Percentiles rank a stretch among this genome's conserved stretches.
phyloP scores from a whole-genome alignment of 2,888 invertebrate species.

The Eurytoma californica region DNA sequence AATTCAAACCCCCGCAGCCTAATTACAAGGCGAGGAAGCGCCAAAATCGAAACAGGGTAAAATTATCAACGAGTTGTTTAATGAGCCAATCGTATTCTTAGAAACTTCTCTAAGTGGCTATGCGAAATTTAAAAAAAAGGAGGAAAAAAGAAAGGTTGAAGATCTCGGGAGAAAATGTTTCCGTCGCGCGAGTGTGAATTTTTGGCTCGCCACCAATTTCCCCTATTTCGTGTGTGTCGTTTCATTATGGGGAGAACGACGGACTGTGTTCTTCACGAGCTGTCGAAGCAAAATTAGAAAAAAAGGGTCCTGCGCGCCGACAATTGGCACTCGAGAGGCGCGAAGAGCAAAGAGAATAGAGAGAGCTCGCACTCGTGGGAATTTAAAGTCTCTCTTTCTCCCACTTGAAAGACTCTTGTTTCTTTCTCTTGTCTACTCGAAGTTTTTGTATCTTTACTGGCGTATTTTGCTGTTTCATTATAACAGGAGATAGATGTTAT shows the following conservation, averaged over 20 bases:
- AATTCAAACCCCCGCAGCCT: too few species aligned
- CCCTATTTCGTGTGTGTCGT: constrained; percentile 7
- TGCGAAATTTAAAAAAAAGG: background rate
- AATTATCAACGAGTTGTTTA: constrained; percentile 22
- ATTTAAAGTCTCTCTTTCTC: background rate
- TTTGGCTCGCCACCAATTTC: constrained; percentile 36
- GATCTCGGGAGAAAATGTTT: constrained; percentile 11
- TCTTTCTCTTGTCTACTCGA: background rate
- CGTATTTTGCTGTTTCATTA: background rate
- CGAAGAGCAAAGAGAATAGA: constrained; percentile 38
- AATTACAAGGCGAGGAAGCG: background rate
- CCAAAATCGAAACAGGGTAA: constrained; percentile 8
- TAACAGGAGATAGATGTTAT: too few species aligned
- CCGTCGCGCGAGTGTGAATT: constrained; percentile 5
- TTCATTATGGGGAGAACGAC: constrained; percentile 14
- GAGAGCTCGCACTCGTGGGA: constrained; percentile 11
- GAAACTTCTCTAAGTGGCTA: constrained; percentile 16
- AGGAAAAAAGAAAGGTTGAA: too few species aligned
- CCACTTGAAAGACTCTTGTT: background rate
- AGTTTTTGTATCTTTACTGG: background rate
- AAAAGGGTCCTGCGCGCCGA: background rate
- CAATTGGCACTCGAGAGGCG: constrained; percentile 38
- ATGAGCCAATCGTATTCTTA: constrained; percentile 31
- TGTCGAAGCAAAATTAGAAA: constrained; percentile 44
- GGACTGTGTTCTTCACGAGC: background rate